These are phyloP conservation scores for Mesocricetus auratus DNA, from an alignment of 2,113 vertebrate species.

Conservation along the genomic window DNA sequence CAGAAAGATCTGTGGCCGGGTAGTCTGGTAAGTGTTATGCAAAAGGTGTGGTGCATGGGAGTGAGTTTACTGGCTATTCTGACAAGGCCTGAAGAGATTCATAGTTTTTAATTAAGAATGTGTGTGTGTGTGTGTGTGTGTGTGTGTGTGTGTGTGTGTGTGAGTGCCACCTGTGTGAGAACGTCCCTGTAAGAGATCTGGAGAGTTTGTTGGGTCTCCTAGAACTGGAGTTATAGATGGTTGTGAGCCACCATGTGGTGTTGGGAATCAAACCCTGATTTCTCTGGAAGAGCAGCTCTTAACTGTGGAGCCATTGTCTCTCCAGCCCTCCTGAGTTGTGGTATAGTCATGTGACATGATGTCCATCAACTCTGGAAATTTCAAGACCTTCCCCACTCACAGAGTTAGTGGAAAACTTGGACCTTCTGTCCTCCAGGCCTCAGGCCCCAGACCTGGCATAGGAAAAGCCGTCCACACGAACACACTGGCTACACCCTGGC, in stretches of 20 bases:
- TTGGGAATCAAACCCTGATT: background rate
- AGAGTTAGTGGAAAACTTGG: background rate
- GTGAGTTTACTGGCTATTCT: accelerated
- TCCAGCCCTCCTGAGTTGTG: background rate
- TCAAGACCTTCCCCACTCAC: background rate
- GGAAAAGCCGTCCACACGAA: background rate
- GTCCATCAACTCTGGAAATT: background rate
- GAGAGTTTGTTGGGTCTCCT: background rate
- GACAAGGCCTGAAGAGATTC: background rate
- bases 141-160: background rate
- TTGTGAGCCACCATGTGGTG: background rate
- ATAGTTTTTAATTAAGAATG: too few relatives aligned
- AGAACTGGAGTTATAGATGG: background rate
- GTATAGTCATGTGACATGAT: background rate
- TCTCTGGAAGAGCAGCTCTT: background rate
- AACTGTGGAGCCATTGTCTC: background rate
- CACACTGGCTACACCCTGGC: background rate
- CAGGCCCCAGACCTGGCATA: accelerated
- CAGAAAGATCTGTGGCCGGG: accelerated
- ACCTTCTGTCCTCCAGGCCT: background rate
- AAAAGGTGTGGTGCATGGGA: accelerated
- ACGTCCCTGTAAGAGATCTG: background rate
- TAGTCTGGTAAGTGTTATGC: background rate
- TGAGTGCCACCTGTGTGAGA: background rate
- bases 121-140: background rate